Evolutionary conservation across 2,113 vertebrate species (phyloP).

Genomic region (Xiphorhynchus elegans): DNA sequence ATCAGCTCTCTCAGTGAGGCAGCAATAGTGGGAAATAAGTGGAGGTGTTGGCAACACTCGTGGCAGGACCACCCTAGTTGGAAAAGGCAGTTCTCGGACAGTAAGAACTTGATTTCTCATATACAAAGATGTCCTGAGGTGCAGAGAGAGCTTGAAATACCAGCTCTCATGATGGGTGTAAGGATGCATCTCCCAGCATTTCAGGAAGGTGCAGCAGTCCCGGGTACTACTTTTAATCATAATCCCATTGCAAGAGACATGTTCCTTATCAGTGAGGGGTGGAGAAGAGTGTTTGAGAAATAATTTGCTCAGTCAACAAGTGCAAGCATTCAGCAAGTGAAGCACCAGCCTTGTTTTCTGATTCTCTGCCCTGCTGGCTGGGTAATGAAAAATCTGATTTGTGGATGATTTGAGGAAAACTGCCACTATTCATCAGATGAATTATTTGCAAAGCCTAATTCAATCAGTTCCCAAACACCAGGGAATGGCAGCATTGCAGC

Average conservation of each 20-base stretch:
- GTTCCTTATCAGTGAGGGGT: neutral
- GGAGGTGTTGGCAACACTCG: fast-evolving
- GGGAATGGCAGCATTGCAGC: neutral
- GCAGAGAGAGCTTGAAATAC: neutral
- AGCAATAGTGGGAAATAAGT: neutral
- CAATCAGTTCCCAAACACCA: neutral
- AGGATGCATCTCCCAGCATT: neutral
- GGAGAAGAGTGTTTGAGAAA: neutral
- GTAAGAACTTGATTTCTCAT: neutral
- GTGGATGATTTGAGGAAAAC: conserved; percentile 52
- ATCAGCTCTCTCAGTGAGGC: neutral
- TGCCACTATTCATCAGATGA: conserved; percentile 50
- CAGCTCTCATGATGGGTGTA: neutral
- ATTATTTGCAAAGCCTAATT: conserved; percentile 39
- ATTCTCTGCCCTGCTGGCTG: neutral
- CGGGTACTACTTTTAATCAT: neutral
- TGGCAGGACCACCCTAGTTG: neutral
- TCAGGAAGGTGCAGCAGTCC: fast-evolving
- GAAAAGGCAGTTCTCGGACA: neutral
- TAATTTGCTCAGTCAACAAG: neutral
- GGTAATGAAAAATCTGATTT: conserved; percentile 56
- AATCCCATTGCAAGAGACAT: neutral
- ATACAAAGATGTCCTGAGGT: neutral
- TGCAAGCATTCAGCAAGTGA: neutral
- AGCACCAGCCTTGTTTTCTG: conserved; percentile 1